A percentile compares a stretch with the other conserved stretches of the same genome.
Conservation (phyloP, 2,113 vertebrate species). For the Hippocampus mohnikei region DNA sequence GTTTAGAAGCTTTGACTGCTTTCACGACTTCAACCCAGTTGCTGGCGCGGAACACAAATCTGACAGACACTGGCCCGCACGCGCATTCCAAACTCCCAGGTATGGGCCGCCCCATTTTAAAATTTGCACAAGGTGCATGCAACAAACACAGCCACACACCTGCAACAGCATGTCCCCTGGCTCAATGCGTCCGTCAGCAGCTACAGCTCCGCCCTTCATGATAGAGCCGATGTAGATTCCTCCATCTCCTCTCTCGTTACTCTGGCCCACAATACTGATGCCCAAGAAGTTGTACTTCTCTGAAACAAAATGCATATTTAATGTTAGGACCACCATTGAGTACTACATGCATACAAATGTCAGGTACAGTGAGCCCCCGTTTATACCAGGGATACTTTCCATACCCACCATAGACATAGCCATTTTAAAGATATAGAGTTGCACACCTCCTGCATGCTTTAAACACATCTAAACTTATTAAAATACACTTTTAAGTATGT, state of each 20-base stretch:
- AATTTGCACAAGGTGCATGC: not conserved
- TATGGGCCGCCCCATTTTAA: constrained; percentile 9
- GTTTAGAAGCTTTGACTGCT: not conserved
- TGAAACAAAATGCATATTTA: constrained; percentile 35
- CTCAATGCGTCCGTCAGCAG: constrained; percentile 92
- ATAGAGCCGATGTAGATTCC: constrained; percentile 98
- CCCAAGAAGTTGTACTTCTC: constrained; percentile 98
- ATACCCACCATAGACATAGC: too few relatives aligned
- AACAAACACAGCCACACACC: constrained; percentile 65
- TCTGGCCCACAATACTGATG: constrained; percentile 96
- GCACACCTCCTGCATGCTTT: too few relatives aligned
- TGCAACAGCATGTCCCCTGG: constrained; percentile 95
- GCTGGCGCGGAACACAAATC: not conserved
- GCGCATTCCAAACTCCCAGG: constrained; percentile 6
- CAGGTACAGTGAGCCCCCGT: not conserved
- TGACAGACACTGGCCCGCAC: not conserved
- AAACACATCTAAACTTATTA: too few relatives aligned
- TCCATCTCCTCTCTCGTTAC: constrained; percentile 92
- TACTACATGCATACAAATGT: not conserved
- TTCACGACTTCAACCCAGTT: not conserved
- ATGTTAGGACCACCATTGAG: not conserved
- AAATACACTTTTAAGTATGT: too few relatives aligned
- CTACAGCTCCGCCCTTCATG: constrained; percentile 96
- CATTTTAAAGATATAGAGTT: too few relatives aligned
- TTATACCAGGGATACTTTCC: too few relatives aligned